A percentile compares a stretch with the other conserved stretches of the same genome.
These are phyloP conservation scores for Drosophila infuscata DNA, from an alignment of 2,888 invertebrate species.

Conservation along the genomic window DNA sequence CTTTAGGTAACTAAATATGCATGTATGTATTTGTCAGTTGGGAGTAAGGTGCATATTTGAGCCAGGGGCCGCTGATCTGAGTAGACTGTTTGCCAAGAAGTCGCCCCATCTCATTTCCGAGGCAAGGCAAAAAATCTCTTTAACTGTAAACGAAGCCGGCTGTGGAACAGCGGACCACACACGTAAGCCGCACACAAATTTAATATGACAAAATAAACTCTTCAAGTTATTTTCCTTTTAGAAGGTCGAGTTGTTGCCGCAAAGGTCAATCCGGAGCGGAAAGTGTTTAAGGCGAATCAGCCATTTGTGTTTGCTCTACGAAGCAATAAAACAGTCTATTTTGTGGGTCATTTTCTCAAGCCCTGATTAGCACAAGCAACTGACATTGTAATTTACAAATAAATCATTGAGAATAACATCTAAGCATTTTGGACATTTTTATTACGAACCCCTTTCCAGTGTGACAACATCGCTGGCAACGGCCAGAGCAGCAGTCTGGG, in stretches of 20 bases:
- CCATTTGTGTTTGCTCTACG: constrained; percentile 78
- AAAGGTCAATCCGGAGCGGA: constrained; percentile 45
- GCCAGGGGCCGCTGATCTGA: constrained; percentile 86
- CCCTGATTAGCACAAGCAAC: constrained; percentile 47
- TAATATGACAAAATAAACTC: neutral
- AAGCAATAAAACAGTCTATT: constrained; percentile 54
- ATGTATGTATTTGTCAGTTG: constrained; percentile 30
- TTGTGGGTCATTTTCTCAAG: constrained; percentile 68
- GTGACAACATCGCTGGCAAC: constrained; percentile 2
- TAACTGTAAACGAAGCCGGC: constrained; percentile 87
- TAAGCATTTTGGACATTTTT: constrained; percentile 35
- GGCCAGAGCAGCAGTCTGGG: neutral
- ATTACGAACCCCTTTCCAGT: constrained; percentile 7
- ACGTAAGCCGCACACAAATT: constrained; percentile 26
- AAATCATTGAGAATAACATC: constrained; percentile 25
- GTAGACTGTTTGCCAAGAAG: constrained; percentile 86
- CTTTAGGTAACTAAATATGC: neutral
- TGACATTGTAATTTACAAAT: constrained; percentile 23
- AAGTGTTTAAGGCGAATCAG: constrained; percentile 68
- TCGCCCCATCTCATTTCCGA: constrained; percentile 88
- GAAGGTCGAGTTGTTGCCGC: neutral
- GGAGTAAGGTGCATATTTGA: constrained; percentile 81
- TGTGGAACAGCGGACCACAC: constrained; percentile 35
- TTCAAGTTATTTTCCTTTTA: neutral
- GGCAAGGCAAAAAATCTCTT: constrained; percentile 92